phyloP scores from a whole-genome alignment of 2,113 vertebrate species.

The Lasiurus borealis region DNA sequence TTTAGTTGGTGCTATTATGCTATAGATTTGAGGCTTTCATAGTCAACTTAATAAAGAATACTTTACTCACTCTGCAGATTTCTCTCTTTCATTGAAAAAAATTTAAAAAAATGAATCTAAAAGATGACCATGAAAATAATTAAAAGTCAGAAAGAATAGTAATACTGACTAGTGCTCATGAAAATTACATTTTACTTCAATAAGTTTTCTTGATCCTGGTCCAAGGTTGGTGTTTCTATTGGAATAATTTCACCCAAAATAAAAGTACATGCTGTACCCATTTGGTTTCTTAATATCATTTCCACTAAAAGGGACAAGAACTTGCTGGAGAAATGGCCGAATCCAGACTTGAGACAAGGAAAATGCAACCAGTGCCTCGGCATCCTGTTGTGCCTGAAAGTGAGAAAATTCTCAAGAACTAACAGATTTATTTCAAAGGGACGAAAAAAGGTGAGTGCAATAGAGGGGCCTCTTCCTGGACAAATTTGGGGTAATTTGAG shows the following conservation, averaged over 20 bases:
- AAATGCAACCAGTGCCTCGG: not conserved
- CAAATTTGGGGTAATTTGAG: not conserved
- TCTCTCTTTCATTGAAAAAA: not conserved
- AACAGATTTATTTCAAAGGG: not conserved
- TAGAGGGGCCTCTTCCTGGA: not conserved
- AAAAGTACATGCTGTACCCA: not conserved
- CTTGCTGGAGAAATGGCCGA: not conserved
- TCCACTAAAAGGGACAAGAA: not conserved
- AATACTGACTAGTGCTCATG: not conserved
- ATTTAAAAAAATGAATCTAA: not conserved
- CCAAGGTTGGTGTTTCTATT: not conserved
- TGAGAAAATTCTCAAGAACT: not conserved
- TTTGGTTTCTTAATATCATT: not conserved
- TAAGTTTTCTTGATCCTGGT: not conserved
- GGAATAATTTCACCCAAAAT: slow-evolving; percentile 22
- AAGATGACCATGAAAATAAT: not conserved
- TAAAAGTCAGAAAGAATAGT: not conserved
- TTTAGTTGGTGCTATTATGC: not conserved
- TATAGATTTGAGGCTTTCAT: not conserved
- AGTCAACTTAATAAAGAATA: not conserved
- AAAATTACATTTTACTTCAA: slow-evolving; percentile 20
- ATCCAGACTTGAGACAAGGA: not conserved
- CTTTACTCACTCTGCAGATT: slow-evolving; percentile 12
- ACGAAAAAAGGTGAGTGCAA: not conserved
- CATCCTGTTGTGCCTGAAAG: not conserved